Base-by-base conservation (phyloP, 1,140 invertebrate species). In the Ruditapes philippinarum region DNA sequence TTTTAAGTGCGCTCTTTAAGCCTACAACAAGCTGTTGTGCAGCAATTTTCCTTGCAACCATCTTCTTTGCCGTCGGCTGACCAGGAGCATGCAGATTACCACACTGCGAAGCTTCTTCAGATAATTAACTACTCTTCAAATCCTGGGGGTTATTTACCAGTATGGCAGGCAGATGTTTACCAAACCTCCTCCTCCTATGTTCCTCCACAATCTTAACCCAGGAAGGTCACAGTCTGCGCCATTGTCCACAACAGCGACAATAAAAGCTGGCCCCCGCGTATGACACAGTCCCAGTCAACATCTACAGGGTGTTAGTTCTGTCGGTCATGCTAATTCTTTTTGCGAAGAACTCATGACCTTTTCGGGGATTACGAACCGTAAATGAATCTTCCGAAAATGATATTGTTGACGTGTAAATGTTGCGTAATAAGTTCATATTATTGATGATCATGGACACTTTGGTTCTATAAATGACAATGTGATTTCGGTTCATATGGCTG, bases 61-160 rank as follows among this genome's bases (percentile, higher is more conserved):
- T 73, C 68, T 36, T 14, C 68, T 65, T 25, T 33, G 45, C 82
- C 54, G 42, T 25, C 28, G 7, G 45, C 28, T 33, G 19, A 85
- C 33, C 78, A 88, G 60, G 36, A 88, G 62, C 86, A 25, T 88
- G 38, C 65, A n/a, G 86, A 88, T 88, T 88, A 81, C 86, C 45
- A 73, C 40, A 42, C 76, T 60, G 86, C 78, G 51, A 88, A 45
- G 40, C 86, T 57, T 81, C 86, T 88, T 19, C 60, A 88, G 78
- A 81, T 60, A 45, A 28, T 82, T 17, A 88, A 79, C 78, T 88
- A 88, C 86, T 73, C 76, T 38, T 88, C 86, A 62, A 65, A 54
- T 68, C 76, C 76, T 40, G 76, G 78, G 25, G 76, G 78, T 25
- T 88, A 88, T 88, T 68, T 88, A 82, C 86, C 86, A 73, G 62